phyloP scores from a whole-genome alignment of 35 echinoderm and acorn worm genomes.

The Holothuria glaberrima region DNA sequence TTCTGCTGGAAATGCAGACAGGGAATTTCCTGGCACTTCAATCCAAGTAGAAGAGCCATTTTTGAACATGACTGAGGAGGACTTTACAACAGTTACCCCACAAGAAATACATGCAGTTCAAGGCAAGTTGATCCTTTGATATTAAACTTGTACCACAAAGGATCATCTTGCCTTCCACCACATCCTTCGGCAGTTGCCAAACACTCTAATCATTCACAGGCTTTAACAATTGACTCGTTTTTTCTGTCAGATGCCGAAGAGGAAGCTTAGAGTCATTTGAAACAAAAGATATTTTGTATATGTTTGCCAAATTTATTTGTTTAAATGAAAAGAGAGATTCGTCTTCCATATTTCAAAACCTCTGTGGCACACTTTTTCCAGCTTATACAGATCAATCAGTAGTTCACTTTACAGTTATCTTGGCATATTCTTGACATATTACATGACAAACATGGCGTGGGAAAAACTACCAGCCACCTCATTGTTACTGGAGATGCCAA shows the following conservation, averaged over 20 bases:
- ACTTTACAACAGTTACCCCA: not conserved
- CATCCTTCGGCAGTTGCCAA: too few species aligned
- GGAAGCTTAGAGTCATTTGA: not conserved
- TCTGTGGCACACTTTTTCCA: too few species aligned
- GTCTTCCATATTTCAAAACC: constrained; percentile 44
- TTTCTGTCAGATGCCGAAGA: not conserved
- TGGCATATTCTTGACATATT: too few species aligned
- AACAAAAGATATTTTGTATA: constrained; percentile 38
- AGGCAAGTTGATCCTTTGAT: constrained; percentile 3
- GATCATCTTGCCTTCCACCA: not conserved
- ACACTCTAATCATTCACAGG: too few species aligned
- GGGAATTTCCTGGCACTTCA: constrained; percentile 52
- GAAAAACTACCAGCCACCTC: too few species aligned
- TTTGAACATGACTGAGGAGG: not conserved
- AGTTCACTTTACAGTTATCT: too few species aligned
- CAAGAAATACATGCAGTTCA: not conserved
- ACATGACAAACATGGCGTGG: too few species aligned
- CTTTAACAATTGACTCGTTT: constrained; percentile 42
- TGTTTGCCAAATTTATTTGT: constrained; percentile 43
- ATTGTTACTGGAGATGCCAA: too few species aligned
- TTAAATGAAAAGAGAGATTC: not conserved
- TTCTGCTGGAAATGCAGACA: not conserved
- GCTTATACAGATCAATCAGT: too few species aligned
- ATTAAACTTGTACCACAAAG: constrained; percentile 16
- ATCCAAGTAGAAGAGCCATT: constrained; percentile 32